These are phyloP conservation scores for Danionella cerebrum DNA, from an alignment of 2,113 vertebrate genomes.

Conservation along the genomic window DNA sequence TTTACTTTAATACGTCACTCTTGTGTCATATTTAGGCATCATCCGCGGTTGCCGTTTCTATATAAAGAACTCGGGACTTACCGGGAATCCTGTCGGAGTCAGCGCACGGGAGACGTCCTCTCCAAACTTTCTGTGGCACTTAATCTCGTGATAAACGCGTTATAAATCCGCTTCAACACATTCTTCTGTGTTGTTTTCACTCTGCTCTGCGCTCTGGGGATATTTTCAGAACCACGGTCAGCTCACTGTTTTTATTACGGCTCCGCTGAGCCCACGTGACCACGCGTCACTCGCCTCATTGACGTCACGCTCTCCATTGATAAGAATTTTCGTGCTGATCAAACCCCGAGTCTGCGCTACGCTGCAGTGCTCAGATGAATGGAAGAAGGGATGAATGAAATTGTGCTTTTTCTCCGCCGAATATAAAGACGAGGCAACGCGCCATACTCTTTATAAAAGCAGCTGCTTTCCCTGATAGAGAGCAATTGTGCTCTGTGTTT, in stretches of 20 bases:
- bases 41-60: too few species aligned
- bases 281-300: slow-evolving; percentile 42
- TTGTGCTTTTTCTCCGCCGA: slow-evolving; percentile 30
- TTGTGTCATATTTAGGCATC: too few species aligned
- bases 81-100: slow-evolving; percentile 31
- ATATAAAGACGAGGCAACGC: slow-evolving; percentile 17
- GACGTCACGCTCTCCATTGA: slow-evolving; percentile 52
- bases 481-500: too few species aligned
- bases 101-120: slow-evolving; percentile 24
- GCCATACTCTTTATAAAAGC: slow-evolving; percentile 11
- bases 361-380: slow-evolving; percentile 53
- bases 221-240: slow-evolving; percentile 58
- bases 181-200: not conserved
- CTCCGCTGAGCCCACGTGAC: slow-evolving; percentile 40
- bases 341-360: slow-evolving; percentile 41
- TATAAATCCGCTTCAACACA: slow-evolving; percentile 6
- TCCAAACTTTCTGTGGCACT: slow-evolving; percentile 10
- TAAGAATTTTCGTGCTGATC: slow-evolving; percentile 50
- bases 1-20: too few species aligned
- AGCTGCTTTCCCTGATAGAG: slow-evolving; percentile 9
- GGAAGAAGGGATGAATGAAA: slow-evolving; percentile 52
- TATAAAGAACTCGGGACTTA: slow-evolving; percentile 35
- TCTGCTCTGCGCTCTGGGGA: slow-evolving; percentile 19
- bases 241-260: slow-evolving; percentile 48
- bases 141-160: not conserved